Base-by-base conservation (phyloP, 2,888 invertebrate species). In the Alloplasta piceator region DNA sequence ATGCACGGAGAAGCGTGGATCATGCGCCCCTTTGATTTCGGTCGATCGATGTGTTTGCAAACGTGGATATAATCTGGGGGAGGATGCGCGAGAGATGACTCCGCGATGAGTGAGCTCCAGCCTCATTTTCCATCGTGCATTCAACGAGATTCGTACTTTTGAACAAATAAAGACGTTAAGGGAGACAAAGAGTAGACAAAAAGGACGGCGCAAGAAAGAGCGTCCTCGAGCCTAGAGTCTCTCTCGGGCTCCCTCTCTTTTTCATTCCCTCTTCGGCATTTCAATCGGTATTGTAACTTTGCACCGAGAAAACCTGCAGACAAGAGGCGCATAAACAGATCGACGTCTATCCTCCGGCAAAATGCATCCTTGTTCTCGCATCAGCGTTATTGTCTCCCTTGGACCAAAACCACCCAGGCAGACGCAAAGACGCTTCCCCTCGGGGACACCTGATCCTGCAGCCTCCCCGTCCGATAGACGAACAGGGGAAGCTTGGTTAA, bases 361-460 rank as follows among this genome's bases (percentile, higher is more conserved):
- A 66, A 64, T 73, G 81, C 78, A 74, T 73, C 73, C 72, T 68
- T 64, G 50, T 58, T 58, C 80, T 81, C 79, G 70, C 3, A 3
- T 68, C 74, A 71, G 83, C 63, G 68, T 73, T 1, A 3, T 26
- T 1, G 26, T 26, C 61, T 77, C 78, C 68, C 70, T 52, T 63
- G 76, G 68, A 41, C 64, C 50, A 16, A 43, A 43, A 66, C 64
- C 66, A 55, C 39, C 36, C n/a, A 16, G 67, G 67, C 75, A 55
- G 46, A 26, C 61, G 52, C n/a, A 12, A 10, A 48, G 26, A 48
- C n/a, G 10, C n/a, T 70, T 68, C 60, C 72, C 80, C 74, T 12
- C 60, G 83, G 84, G 83, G 84, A 87, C 84, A 80, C 75, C 73
- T 70, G 77, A 76, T 26, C 76, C 82, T 79, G 58, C 80, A 38